phyloP scores from a whole-genome alignment of 2,888 invertebrate genomes.

The Dysmachus trigonus region DNA sequence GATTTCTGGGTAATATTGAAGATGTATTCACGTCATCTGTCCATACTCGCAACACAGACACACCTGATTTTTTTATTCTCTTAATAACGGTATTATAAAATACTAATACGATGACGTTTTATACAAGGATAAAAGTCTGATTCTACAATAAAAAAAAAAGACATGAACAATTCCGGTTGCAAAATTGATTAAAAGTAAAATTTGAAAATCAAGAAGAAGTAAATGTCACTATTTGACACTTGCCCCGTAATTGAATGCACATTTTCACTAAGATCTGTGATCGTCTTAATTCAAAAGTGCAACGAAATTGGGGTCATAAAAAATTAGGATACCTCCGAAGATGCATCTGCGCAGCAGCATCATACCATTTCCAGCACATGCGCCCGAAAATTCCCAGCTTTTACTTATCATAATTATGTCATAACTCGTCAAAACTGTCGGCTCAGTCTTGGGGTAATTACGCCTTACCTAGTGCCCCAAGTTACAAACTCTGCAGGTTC shows the following conservation, averaged over 20 bases:
- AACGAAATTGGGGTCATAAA: neutral
- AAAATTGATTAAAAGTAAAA: neutral
- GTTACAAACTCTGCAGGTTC: constrained; percentile 14
- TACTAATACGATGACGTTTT: too few relatives aligned
- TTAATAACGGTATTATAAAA: too few relatives aligned
- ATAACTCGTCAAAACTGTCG: constrained; percentile 35
- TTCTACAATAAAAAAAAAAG: too few relatives aligned
- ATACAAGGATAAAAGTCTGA: too few relatives aligned
- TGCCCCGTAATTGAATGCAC: neutral
- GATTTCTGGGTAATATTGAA: too few relatives aligned
- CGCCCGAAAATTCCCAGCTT: neutral
- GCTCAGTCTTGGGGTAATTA: neutral
- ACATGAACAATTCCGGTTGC: neutral
- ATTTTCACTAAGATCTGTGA: neutral
- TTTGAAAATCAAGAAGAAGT: neutral
- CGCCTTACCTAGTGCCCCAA: constrained; percentile 13
- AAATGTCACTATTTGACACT: neutral
- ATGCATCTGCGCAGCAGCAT: neutral
- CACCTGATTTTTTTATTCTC: too few relatives aligned
- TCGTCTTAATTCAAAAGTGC: neutral
- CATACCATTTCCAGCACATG: neutral
- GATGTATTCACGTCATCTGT: too few relatives aligned
- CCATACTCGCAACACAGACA: too few relatives aligned
- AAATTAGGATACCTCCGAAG: neutral
- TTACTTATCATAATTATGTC: constrained; percentile 14